Base-by-base conservation (phyloP, 2,797 vertebrate species). In the Tinamus major region DNA sequence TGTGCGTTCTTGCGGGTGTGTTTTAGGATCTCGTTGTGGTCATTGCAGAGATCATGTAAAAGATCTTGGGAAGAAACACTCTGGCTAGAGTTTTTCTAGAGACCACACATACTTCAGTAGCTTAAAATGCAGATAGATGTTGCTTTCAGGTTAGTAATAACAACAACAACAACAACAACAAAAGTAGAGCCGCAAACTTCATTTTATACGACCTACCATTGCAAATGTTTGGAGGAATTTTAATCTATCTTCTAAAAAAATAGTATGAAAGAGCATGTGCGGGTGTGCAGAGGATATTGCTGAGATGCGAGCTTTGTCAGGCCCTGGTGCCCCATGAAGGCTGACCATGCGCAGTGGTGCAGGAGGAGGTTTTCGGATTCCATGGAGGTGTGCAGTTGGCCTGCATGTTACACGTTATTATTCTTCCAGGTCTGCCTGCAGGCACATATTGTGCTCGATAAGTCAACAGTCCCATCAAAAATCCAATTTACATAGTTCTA, bases 261-360 rank as follows among this genome's bases (percentile, higher is more conserved):
- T 5, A 41, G 13, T 33, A 37, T 1, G 17, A n/a, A 49, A 1
- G 5, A 53, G 44, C 41, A 21, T 7, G 15, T n/a, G 3, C 10
- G 9, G 51, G 12, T 37, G 27, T 62, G 27, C 21, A 77, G 76
- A 26, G 41, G 64, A 12, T 71, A 23, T 5, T 51, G 35, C 35
- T 29, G 51, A 20, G 27, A 5, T 62, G 48, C 9, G 14, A 48
- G 55, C 8, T 1, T 33, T 41, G 37, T 31, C 49, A 48, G 42
- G 8, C 21, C 21, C 46, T 48, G 59, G 42, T 62, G 81, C 31
- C 44, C 13, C 0, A 0, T n/a, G 42, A 13, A 49, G 59, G 15
- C 11, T 42, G 79, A 10, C 79, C 16, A 23, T 42, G 39, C 21
- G 3, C 35, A 27, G 23, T 35, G 9, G 6, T 61, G 29, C 33